A percentile compares a stretch with the other conserved stretches of the same genome.
Evolutionary conservation across 2,113 vertebrate species (phyloP).

Genomic region (Cebus imitator): DNA sequence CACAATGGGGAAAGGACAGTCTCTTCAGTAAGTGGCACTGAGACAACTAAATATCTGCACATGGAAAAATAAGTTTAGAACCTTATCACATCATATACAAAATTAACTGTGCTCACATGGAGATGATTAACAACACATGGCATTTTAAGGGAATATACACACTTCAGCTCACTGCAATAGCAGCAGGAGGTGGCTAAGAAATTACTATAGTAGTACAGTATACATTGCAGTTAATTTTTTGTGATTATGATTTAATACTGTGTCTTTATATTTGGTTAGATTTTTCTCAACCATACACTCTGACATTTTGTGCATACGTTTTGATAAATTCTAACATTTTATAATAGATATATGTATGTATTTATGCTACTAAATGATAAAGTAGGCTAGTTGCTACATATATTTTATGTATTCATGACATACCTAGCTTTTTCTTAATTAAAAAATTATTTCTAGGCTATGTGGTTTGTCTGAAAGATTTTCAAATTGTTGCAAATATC

Average conservation of each 20-base stretch:
- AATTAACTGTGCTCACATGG: background rate
- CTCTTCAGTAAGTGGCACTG: background rate
- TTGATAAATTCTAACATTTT: background rate
- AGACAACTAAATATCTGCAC: background rate
- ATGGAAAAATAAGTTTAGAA: background rate
- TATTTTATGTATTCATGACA: background rate
- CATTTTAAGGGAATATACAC: background rate
- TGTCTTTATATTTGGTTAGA: background rate
- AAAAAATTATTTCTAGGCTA: background rate
- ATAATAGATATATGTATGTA: background rate
- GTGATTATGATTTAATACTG: background rate
- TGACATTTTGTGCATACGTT: background rate
- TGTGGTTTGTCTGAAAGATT: background rate
- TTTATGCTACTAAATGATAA: background rate
- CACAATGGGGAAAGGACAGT: background rate
- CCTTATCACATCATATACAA: background rate
- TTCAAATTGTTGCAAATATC: background rate
- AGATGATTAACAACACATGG: background rate
- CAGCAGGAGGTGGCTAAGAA: background rate
- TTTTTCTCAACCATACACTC: background rate
- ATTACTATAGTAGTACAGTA: background rate
- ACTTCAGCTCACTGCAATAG: background rate
- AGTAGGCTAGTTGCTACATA: background rate
- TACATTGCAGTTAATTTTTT: background rate
- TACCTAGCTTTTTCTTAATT: background rate